A percentile compares a stretch with the other conserved stretches of the same genome.
These are phyloP conservation scores for Phainopepla nitens DNA, from an alignment of 2,113 vertebrate genomes.

Conservation along the genomic window DNA sequence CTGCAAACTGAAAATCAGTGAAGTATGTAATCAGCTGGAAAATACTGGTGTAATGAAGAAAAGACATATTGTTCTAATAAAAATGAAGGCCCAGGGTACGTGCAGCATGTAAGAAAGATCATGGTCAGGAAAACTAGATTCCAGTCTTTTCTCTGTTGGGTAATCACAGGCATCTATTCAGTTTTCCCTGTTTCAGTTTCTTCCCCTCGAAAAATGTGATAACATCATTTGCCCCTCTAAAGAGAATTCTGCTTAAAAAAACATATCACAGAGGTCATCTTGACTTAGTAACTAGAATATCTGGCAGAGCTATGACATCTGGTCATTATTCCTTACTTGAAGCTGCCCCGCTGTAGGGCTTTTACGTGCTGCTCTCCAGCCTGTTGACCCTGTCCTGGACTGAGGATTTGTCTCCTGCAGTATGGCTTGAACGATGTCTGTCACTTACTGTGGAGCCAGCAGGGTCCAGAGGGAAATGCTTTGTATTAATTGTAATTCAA, in stretches of 20 bases:
- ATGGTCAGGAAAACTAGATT: not conserved
- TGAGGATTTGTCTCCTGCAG: not conserved
- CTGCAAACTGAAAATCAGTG: not conserved
- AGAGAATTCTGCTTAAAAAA: not conserved
- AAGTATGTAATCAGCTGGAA: not conserved
- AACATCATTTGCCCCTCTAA: not conserved
- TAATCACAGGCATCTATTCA: not conserved
- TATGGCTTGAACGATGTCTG: accelerated
- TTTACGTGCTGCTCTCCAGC: not conserved
- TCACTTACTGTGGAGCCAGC: not conserved
- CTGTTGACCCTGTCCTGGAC: not conserved
- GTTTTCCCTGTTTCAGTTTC: not conserved
- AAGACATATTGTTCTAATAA: conserved; percentile 43
- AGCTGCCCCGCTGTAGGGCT: not conserved
- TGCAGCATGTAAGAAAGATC: not conserved
- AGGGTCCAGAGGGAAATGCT: not conserved
- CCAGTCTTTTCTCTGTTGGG: not conserved
- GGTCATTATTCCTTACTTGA: not conserved
- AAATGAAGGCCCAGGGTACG: not conserved
- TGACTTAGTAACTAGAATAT: not conserved
- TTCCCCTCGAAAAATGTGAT: not conserved
- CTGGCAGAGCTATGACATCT: not conserved
- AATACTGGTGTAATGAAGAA: not conserved
- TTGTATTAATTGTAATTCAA: not conserved
- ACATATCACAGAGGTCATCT: not conserved